A percentile compares a stretch with the other conserved stretches of the same genome.
phyloP scores from a whole-genome alignment of 2,797 vertebrate species.

The Acanthurus tractus region DNA sequence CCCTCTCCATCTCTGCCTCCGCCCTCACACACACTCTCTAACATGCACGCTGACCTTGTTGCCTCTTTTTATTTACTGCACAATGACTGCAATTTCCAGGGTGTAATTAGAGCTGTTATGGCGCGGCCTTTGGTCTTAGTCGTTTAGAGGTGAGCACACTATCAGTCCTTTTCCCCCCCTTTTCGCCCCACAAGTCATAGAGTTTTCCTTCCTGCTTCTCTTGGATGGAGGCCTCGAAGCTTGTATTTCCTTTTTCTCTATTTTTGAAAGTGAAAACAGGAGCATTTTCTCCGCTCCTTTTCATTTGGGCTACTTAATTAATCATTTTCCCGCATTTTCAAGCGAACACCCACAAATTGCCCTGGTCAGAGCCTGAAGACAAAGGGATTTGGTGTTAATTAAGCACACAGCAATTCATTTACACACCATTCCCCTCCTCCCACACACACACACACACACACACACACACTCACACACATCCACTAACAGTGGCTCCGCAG shows the following conservation, averaged over 20 bases:
- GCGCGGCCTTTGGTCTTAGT: conserved; percentile 68
- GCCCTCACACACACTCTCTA: conserved; percentile 24
- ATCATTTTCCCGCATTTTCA: conserved; percentile 76
- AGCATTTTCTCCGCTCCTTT: conserved; percentile 45
- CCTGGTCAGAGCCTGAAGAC: conserved; percentile 76
- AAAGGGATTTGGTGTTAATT: conserved; percentile 83
- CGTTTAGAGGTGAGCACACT: conserved; percentile 67
- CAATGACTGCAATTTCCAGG: conserved; percentile 67
- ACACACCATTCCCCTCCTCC: conserved; percentile 46
- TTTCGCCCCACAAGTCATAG: conserved; percentile 23
- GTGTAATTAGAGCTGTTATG: conserved; percentile 74
- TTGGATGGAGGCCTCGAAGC: conserved; percentile 21
- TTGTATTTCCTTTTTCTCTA: conserved; percentile 6
- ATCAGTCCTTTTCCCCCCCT: conserved; percentile 44
- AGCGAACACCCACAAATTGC: conserved; percentile 78
- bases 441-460: conserved; percentile 11
- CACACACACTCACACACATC: conserved; percentile 15
- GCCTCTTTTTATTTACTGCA: conserved; percentile 75
- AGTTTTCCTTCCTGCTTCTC: conserved; percentile 17
- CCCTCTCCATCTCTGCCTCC: conserved; percentile 38
- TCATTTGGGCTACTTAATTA: conserved; percentile 71
- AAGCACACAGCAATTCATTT: conserved; percentile 78
- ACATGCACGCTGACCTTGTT: conserved; percentile 65
- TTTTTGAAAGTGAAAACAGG: conserved; percentile 29
- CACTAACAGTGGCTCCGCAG: conserved; percentile 46